phyloP scores from a whole-genome alignment of 2,888 invertebrate genomes.

The Steinernema carpocapsae region DNA sequence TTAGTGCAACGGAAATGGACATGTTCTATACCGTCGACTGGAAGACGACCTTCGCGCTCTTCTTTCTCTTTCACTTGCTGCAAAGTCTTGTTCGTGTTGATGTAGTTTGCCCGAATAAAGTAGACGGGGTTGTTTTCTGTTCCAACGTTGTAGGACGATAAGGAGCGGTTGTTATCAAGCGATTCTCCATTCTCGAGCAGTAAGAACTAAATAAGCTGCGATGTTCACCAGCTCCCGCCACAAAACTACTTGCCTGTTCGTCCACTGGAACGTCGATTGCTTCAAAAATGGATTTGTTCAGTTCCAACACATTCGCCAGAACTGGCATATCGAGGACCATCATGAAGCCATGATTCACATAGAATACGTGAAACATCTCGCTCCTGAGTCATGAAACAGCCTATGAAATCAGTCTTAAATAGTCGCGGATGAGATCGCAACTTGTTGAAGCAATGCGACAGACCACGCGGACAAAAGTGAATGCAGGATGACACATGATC shows the following conservation, averaged over 20 bases:
- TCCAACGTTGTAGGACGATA: conserved; percentile 45
- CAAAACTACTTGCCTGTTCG: conserved; percentile 42
- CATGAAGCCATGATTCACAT: conserved; percentile 53
- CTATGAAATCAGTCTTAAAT: background rate
- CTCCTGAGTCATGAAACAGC: background rate
- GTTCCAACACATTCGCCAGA: conserved; percentile 44
- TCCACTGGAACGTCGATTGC: conserved; percentile 39
- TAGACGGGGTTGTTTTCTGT: conserved; percentile 48
- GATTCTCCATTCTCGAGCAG: conserved; percentile 44
- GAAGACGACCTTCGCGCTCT: conserved; percentile 4
- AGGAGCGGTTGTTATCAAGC: conserved; percentile 36
- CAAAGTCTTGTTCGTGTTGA: background rate
- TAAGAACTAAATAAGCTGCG: conserved; percentile 41
- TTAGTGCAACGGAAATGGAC: background rate
- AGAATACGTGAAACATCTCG: conserved; percentile 50
- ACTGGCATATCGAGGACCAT: conserved; percentile 48
- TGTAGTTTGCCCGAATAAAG: conserved; percentile 38
- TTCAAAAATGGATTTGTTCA: conserved; percentile 43
- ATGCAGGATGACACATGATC: no score
- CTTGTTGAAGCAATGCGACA: background rate
- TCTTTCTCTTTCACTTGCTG: conserved; percentile 25
- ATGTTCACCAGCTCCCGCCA: background rate
- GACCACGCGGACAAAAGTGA: background rate
- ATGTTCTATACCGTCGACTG: background rate
- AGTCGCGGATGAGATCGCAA: background rate